Evolutionary conservation across 1,140 invertebrate genomes (phyloP).

Genomic region (Drosophila chauvacae): DNA sequence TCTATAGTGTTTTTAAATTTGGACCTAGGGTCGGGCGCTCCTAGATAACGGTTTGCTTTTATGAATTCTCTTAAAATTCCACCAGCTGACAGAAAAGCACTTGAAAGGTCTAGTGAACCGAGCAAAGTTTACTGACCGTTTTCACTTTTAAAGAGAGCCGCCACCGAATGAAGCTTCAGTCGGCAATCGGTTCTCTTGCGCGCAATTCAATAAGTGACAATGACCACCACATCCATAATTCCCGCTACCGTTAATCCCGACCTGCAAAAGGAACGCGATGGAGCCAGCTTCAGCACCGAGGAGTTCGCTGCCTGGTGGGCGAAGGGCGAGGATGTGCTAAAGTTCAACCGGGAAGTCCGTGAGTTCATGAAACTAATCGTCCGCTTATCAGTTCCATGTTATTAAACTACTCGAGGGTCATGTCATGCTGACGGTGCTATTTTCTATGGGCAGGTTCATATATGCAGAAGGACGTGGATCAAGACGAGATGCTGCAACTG

Average conservation of each 20-base stretch:
- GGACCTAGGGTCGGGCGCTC: too few species aligned
- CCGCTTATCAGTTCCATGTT: constrained; percentile 20
- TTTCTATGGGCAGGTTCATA: constrained; percentile 39
- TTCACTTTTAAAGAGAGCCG: constrained; percentile 22
- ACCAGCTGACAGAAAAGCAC: neutral
- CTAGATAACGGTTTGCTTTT: constrained; percentile 9
- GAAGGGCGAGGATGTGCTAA: constrained; percentile 90
- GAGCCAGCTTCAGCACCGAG: constrained; percentile 89
- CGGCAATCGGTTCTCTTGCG: constrained; percentile 13
- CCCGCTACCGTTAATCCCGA: constrained; percentile 85
- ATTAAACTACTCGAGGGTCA: constrained; percentile 22
- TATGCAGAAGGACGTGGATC: constrained; percentile 51
- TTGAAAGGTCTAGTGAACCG: constrained; percentile 11
- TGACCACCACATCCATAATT: constrained; percentile 32
- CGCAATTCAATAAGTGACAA: neutral
- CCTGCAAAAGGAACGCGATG: constrained; percentile 89
- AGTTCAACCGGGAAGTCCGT: constrained; percentile 84
- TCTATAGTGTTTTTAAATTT: neutral
- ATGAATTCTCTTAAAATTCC: neutral
- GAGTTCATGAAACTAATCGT: constrained; percentile 39
- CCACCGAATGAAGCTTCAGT: constrained; percentile 2
- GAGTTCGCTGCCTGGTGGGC: constrained; percentile 93
- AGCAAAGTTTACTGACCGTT: constrained; percentile 25
- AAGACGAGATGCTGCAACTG: constrained; percentile 24
- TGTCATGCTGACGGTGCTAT: constrained; percentile 28